Percentiles rank a stretch among this genome's conserved stretches.
Evolutionary conservation across 2,113 vertebrate genomes (phyloP).

Genomic region (Corythornis madagascariensis): DNA sequence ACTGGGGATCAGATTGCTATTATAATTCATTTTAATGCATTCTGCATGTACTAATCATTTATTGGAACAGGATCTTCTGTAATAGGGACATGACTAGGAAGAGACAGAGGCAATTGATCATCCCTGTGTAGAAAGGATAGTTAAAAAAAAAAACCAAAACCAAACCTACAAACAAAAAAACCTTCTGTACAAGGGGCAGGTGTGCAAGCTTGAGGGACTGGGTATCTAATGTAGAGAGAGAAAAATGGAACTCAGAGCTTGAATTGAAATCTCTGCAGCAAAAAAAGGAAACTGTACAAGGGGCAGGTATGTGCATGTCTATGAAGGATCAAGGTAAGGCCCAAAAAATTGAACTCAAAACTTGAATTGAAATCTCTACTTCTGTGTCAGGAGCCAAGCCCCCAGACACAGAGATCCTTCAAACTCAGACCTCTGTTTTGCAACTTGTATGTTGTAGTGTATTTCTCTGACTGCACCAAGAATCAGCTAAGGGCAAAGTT

Average conservation of each 20-base stretch:
- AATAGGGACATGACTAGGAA: constrained; percentile 44
- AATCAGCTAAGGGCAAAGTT: background rate
- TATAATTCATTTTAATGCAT: constrained; percentile 69
- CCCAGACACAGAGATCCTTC: background rate
- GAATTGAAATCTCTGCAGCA: background rate
- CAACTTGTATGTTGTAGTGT: background rate
- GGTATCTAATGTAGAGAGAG: background rate
- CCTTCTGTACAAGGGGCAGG: background rate
- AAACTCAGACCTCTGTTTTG: background rate
- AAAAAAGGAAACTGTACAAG: background rate
- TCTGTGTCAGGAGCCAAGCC: background rate
- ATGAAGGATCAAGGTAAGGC: accelerated
- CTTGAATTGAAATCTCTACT: background rate
- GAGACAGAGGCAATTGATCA: constrained; percentile 43
- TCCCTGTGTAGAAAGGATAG: constrained; percentile 7
- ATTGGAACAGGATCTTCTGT: constrained; percentile 60
- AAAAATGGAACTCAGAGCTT: background rate
- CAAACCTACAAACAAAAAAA: background rate
- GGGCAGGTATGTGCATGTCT: background rate
- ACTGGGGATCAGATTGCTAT: constrained; percentile 39
- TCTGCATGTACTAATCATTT: constrained; percentile 60
- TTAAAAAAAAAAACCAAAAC: constrained; percentile 7
- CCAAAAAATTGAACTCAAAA: background rate
- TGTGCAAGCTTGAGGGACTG: background rate
- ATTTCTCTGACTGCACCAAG: background rate